A percentile compares a stretch with the other conserved stretches of the same genome.
Conservation (phyloP, 2,113 vertebrate genomes). For the Ammodytes dubius region DNA sequence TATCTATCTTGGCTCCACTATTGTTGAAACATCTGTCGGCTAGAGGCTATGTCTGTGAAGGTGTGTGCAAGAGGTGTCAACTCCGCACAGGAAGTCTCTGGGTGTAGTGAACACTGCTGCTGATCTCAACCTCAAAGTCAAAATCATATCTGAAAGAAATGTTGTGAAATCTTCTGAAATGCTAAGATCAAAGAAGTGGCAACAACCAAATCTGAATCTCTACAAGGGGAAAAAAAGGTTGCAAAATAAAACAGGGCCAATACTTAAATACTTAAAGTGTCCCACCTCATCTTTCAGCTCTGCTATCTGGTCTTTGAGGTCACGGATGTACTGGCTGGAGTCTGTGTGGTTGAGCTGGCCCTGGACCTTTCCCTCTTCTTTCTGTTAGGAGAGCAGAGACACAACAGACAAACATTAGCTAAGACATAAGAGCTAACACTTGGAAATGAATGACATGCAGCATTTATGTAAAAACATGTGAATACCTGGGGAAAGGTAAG, state of each 20-base stretch:
- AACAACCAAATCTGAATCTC: slow-evolving; percentile 46
- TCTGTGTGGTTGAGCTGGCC: slow-evolving; percentile 98
- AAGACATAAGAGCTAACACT: neutral
- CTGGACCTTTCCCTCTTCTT: slow-evolving; percentile 97
- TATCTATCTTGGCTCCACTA: neutral
- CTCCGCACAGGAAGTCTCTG: slow-evolving; percentile 81
- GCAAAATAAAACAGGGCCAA: neutral
- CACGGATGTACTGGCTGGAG: slow-evolving; percentile 95
- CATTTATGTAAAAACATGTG: neutral
- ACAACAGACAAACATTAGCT: neutral
- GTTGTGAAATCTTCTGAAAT: slow-evolving; percentile 40
- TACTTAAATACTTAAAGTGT: neutral
- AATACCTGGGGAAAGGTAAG: neutral
- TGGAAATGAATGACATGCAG: too few relatives aligned
- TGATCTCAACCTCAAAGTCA: slow-evolving; percentile 64
- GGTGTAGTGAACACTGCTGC: slow-evolving; percentile 84
- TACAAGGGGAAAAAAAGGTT: neutral
- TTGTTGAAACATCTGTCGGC: neutral
- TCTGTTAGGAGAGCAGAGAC: slow-evolving; percentile 83
- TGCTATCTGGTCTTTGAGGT: slow-evolving; percentile 96
- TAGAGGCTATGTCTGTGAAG: slow-evolving; percentile 3
- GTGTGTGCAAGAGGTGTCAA: slow-evolving; percentile 25
- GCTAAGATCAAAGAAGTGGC: slow-evolving; percentile 41
- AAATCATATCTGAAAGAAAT: slow-evolving; percentile 59
- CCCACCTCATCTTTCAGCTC: slow-evolving; percentile 97